Percentiles rank a stretch among this genome's conserved stretches.
Evolutionary conservation across 2,888 invertebrate genomes (phyloP).

Genomic region (Mongoloraphidia duomilia): DNA sequence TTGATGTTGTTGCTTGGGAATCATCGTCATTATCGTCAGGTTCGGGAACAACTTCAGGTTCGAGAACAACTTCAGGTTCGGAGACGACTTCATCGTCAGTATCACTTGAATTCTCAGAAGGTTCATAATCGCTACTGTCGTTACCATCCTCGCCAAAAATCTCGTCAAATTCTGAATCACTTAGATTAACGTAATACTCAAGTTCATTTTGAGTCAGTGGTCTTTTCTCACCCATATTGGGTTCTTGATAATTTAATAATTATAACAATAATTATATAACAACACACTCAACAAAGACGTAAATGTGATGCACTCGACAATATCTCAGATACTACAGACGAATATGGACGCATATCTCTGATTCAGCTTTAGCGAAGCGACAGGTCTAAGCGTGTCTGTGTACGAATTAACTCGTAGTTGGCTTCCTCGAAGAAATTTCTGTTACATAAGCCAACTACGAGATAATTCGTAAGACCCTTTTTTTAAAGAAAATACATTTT

Average conservation of each 20-base stretch:
- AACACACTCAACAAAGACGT: conserved; percentile 11
- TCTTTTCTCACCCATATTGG: conserved; percentile 15
- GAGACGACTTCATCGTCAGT: conserved; percentile 14
- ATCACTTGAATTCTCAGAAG: conserved; percentile 14
- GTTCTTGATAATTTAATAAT: conserved; percentile 7
- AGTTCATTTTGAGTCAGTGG: conserved; percentile 15
- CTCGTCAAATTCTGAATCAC: conserved; percentile 15
- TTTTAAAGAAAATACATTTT: too few relatives aligned
- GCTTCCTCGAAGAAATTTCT: conserved; percentile 21
- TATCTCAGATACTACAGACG: conserved; percentile 10
- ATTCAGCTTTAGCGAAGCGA: conserved; percentile 9
- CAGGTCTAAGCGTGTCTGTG: conserved; percentile 11
- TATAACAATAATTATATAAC: conserved; percentile 13
- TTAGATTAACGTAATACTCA: conserved; percentile 15
- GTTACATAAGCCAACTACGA: conserved; percentile 20
- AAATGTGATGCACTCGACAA: too few relatives aligned
- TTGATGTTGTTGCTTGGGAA: conserved; percentile 16
- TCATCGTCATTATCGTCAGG: conserved; percentile 12
- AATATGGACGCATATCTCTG: conserved; percentile 8
- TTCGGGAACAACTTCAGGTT: conserved; percentile 11
- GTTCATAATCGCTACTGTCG: conserved; percentile 15
- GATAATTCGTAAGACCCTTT: conserved; percentile 18
- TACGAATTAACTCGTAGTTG: conserved; percentile 17
- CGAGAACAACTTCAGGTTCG: too few relatives aligned
- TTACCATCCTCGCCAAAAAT: conserved; percentile 13